These are phyloP conservation scores for Enhydra lutris DNA, from an alignment of 2,113 vertebrate species.

Conservation along the genomic window DNA sequence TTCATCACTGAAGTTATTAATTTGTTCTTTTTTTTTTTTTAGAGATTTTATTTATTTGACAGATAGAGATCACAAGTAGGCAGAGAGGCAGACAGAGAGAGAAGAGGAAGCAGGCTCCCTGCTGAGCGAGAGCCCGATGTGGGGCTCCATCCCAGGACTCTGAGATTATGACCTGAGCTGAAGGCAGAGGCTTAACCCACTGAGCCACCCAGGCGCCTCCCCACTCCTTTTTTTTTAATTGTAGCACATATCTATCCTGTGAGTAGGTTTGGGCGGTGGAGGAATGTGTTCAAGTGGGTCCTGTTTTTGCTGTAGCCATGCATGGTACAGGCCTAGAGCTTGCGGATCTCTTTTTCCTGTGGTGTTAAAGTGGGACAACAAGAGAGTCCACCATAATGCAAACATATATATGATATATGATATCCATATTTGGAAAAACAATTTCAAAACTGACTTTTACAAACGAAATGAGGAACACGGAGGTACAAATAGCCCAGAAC, in stretches of 20 bases:
- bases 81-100: too few species aligned
- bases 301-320: slow-evolving; percentile 81
- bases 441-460: not conserved
- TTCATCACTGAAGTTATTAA: slow-evolving; percentile 97
- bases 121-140: too few species aligned
- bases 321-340: slow-evolving; percentile 76
- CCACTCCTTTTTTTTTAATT: not conserved
- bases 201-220: too few species aligned
- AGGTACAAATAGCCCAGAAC: not conserved
- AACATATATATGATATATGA: not conserved
- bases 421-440: not conserved
- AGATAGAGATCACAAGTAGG: too few species aligned
- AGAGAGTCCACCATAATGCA: slow-evolving; percentile 64
- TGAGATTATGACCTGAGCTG: too few species aligned
- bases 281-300: slow-evolving; percentile 70
- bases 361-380: slow-evolving; percentile 36
- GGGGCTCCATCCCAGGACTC: too few species aligned
- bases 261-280: slow-evolving; percentile 58
- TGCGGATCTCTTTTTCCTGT: slow-evolving; percentile 73
- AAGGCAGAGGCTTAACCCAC: too few species aligned
- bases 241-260: slow-evolving; percentile 82
- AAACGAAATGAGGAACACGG: not conserved
- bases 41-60: not conserved
- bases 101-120: too few species aligned
- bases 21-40: slow-evolving; percentile 85